Percentiles rank a stretch among this genome's conserved stretches.
Conservation (phyloP, 2,797 vertebrate genomes). For the Syndactyla subalaris region DNA sequence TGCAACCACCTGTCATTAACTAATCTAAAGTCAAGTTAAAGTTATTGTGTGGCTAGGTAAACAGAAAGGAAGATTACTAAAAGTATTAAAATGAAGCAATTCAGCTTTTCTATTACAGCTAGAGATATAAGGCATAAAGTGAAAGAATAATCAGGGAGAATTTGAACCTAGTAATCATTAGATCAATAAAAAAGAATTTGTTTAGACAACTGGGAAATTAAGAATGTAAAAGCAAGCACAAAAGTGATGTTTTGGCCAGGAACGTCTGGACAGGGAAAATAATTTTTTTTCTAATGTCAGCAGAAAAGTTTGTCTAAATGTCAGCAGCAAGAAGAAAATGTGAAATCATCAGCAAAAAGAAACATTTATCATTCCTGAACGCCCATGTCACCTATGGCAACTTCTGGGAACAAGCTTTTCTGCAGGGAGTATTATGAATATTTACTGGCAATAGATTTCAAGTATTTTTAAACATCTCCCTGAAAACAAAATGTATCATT, state of each 20-base stretch:
- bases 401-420: slow-evolving; percentile 51
- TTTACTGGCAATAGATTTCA: slow-evolving; percentile 20
- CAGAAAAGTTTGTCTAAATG: slow-evolving; percentile 59
- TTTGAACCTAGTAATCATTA: slow-evolving; percentile 45
- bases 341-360: slow-evolving; percentile 58
- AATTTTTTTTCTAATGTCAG: slow-evolving; percentile 59
- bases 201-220: slow-evolving; percentile 49
- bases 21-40: background rate
- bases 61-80: background rate
- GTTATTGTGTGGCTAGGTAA: background rate
- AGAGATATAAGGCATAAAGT: slow-evolving; percentile 2
- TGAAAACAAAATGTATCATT: slow-evolving; percentile 23
- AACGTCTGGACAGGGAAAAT: slow-evolving; percentile 38
- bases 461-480: slow-evolving; percentile 25
- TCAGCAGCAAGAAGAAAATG: slow-evolving; percentile 58
- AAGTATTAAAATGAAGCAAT: background rate
- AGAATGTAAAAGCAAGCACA: slow-evolving; percentile 54
- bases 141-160: slow-evolving; percentile 54
- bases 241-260: slow-evolving; percentile 38
- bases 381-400: slow-evolving; percentile 59
- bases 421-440: slow-evolving; percentile 34
- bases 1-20: slow-evolving; percentile 11
- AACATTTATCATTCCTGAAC: slow-evolving; percentile 33
- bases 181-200: slow-evolving; percentile 44
- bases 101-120: background rate